phyloP scores from a whole-genome alignment of 2,888 invertebrate species.

The Volucella zonaria region DNA sequence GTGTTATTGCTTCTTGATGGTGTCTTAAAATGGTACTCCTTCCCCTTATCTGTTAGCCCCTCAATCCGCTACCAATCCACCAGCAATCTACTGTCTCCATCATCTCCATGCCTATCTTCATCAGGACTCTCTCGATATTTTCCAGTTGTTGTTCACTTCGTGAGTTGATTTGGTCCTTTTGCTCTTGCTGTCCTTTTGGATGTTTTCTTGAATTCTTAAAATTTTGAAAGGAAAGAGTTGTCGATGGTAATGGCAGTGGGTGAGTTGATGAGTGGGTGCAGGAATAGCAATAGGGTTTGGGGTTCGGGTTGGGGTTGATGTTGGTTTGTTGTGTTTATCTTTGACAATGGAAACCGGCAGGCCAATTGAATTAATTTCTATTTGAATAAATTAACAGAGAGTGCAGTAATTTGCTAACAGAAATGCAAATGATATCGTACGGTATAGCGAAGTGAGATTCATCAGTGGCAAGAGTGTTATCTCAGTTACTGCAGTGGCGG shows the following conservation, averaged over 20 bases:
- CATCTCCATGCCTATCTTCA: constrained; percentile 11
- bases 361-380: constrained; percentile 73
- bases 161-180: background rate
- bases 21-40: constrained; percentile 58
- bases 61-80: background rate
- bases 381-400: constrained; percentile 69
- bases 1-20: constrained; percentile 73
- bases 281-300: background rate
- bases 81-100: constrained; percentile 29
- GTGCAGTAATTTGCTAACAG: constrained; percentile 64
- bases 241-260: background rate
- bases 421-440: constrained; percentile 65
- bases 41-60: constrained; percentile 7
- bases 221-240: constrained; percentile 56
- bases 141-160: constrained; percentile 28
- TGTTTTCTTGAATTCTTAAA: constrained; percentile 26
- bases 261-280: background rate
- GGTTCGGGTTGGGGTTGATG: background rate
- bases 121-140: background rate
- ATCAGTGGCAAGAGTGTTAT: constrained; percentile 36
- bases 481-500: constrained; percentile 32
- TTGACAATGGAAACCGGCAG: constrained; percentile 48
- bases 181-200: constrained; percentile 15
- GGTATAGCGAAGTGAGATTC: constrained; percentile 33
- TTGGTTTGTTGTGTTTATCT: constrained; percentile 62